Evolutionary conservation across 1,140 invertebrate species (phyloP).

Genomic region (Drosophila lowei): DNA sequence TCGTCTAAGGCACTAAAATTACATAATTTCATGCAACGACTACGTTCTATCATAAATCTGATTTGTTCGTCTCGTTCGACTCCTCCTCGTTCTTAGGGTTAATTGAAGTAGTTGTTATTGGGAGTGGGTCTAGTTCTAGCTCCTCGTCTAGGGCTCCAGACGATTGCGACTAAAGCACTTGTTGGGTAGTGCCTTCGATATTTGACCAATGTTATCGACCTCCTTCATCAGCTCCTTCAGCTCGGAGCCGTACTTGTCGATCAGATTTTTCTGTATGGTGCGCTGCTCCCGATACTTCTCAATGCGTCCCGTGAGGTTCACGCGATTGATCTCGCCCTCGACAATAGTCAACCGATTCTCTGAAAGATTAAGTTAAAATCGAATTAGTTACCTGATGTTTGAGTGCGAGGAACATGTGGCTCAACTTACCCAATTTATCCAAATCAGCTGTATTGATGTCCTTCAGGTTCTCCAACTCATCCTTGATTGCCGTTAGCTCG

Average conservation of each 20-base stretch:
- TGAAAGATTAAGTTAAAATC: constrained; percentile 40
- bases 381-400: background rate
- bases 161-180: constrained; percentile 91
- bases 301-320: constrained; percentile 91
- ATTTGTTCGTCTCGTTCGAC: constrained; percentile 67
- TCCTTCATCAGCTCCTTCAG: constrained; percentile 89
- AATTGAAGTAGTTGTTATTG: constrained; percentile 77
- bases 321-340: constrained; percentile 88
- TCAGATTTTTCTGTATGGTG: constrained; percentile 89
- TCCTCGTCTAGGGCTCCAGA: constrained; percentile 84
- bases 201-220: constrained; percentile 94
- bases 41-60: constrained; percentile 59
- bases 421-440: constrained; percentile 85
- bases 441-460: constrained; percentile 89
- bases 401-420: too few species aligned
- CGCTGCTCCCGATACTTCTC: constrained; percentile 88
- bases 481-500: constrained; percentile 91
- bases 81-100: constrained; percentile 61
- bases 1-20: constrained; percentile 77
- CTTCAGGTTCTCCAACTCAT: constrained; percentile 90
- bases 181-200: constrained; percentile 90
- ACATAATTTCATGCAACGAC: constrained; percentile 77
- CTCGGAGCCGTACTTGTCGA: constrained; percentile 93
- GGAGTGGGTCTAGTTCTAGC: background rate
- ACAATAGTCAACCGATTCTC: constrained; percentile 89